phyloP scores from a whole-genome alignment of 64 coral and sea anemone genomes.

The Actinia equina region DNA sequence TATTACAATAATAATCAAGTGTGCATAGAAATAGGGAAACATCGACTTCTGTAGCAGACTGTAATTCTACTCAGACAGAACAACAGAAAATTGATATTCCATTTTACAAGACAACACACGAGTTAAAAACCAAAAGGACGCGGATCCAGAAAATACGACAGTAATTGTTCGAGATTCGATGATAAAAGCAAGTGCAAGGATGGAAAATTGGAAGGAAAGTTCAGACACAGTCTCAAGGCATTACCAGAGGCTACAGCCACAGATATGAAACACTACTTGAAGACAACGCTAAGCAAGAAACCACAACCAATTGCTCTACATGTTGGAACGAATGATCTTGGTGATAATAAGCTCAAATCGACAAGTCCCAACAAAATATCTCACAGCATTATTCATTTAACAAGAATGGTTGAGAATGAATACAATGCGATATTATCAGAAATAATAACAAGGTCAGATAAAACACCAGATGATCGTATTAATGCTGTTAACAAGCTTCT shows the following conservation, averaged over 20 bases:
- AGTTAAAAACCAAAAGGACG: no score
- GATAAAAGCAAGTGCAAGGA: not conserved
- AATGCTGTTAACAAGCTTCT: not conserved
- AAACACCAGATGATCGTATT: not conserved
- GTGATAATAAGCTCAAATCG: not conserved
- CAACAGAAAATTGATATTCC: no score
- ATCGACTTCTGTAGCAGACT: no score
- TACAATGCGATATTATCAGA: not conserved
- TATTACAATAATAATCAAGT: no score
- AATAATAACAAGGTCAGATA: not conserved
- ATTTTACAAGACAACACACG: no score
- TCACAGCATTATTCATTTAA: not conserved
- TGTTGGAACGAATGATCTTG: not conserved
- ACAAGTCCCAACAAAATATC: conserved; percentile 8
- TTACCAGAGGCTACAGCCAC: not conserved
- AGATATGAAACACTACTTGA: conserved; percentile 14
- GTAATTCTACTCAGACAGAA: no score
- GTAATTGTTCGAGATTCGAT: conserved; percentile 22
- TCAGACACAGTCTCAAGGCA: conserved; percentile 35
- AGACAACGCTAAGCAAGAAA: conserved; percentile 12
- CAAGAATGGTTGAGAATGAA: not conserved
- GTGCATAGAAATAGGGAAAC: no score
- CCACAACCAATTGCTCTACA: conserved; percentile 11
- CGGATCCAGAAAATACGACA: no score
- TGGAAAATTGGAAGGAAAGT: no score